Conservation (phyloP, 2,797 vertebrate species). For the Propithecus deckenii region DNA sequence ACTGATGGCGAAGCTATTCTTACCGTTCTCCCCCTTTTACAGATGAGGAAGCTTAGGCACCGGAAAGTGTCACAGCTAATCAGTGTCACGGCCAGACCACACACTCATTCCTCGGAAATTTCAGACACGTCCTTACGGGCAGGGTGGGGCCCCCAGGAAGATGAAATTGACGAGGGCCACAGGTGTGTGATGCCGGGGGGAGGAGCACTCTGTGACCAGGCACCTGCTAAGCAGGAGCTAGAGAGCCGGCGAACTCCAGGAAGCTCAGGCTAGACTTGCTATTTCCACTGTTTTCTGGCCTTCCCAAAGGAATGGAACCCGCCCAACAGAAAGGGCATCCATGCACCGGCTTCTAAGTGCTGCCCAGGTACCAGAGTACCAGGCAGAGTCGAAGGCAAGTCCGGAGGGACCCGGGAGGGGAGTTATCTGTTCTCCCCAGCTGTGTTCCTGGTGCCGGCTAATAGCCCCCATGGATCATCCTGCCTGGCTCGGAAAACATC, state of each 20-base stretch:
- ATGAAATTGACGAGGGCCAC: background rate
- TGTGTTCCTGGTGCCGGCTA: constrained; percentile 85
- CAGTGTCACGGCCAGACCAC: background rate
- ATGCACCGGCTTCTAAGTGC: constrained; percentile 41
- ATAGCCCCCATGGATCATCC: constrained; percentile 90
- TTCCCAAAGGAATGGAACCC: background rate
- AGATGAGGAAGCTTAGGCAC: background rate
- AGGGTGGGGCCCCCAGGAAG: background rate
- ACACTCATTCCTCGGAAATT: background rate
- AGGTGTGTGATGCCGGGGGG: rapidly evolving
- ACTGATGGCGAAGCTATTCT: background rate
- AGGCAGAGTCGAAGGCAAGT: constrained; percentile 59
- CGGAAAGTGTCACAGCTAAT: background rate
- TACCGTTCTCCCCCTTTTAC: background rate
- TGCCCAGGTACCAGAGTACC: constrained; percentile 49
- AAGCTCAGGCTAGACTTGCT: background rate
- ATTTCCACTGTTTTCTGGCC: background rate
- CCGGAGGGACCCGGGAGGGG: constrained; percentile 61
- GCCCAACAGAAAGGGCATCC: constrained; percentile 25
- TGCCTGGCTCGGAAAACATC: constrained; percentile 82
- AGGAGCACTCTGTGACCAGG: background rate
- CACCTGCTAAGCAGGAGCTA: background rate
- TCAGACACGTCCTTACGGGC: background rate
- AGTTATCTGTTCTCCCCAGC: constrained; percentile 88
- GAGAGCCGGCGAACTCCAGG: background rate